A percentile compares a stretch with the other conserved stretches of the same genome.
Evolutionary conservation across 1,140 invertebrate species (phyloP).

Genomic region (Lepidostoma basale): DNA sequence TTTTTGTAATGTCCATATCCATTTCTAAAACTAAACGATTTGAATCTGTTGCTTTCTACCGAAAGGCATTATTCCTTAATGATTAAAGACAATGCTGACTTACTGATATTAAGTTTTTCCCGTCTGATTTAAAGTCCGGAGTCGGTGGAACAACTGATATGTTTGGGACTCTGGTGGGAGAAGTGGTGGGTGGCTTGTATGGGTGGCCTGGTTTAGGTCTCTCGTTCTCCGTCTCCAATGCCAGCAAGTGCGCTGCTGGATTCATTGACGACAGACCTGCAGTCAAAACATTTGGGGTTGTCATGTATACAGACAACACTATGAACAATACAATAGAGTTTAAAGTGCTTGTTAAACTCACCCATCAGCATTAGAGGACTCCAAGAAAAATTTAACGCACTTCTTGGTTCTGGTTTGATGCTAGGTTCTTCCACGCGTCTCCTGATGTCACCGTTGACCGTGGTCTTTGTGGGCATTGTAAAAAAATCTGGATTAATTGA

Average conservation of each 20-base stretch:
- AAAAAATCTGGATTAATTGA: conserved; percentile 24
- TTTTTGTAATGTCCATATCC: too few species aligned
- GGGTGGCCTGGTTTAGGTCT: neutral
- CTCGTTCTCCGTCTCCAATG: conserved; percentile 59
- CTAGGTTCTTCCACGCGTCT: conserved; percentile 3
- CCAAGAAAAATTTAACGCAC: conserved; percentile 59
- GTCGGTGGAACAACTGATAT: conserved; percentile 79
- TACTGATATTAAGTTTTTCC: conserved; percentile 27
- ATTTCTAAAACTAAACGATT: too few species aligned
- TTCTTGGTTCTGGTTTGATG: neutral
- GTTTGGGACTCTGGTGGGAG: conserved; percentile 64
- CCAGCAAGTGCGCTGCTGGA: conserved; percentile 67
- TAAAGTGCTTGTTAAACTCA: conserved; percentile 7
- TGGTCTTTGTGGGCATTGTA: conserved; percentile 23
- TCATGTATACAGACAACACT: neutral
- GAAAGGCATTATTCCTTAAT: too few species aligned
- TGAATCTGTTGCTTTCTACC: too few species aligned
- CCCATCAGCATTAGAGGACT: conserved; percentile 69
- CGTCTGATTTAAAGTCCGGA: conserved; percentile 64
- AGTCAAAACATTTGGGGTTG: conserved; percentile 5
- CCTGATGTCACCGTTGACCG: conserved; percentile 37
- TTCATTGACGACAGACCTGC: conserved; percentile 63
- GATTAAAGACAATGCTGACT: too few species aligned
- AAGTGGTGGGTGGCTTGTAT: conserved; percentile 42
- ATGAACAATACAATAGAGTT: neutral